Percentiles rank a stretch among this genome's conserved stretches.
Conservation (phyloP, 2,113 vertebrate species). For the Eurypyga helias region DNA sequence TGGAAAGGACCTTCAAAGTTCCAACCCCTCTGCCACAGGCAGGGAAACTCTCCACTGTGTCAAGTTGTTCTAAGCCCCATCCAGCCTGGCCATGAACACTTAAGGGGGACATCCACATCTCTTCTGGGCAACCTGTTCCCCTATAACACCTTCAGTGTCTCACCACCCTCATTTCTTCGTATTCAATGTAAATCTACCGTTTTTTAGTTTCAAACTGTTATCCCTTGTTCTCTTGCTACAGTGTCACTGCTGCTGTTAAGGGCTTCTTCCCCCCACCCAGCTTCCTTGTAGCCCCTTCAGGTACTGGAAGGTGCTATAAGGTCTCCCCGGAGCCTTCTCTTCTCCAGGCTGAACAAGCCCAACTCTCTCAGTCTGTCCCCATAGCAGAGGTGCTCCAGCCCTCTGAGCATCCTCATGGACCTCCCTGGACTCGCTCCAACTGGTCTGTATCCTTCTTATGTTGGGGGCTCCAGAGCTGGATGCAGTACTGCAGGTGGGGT, state of each 20-base stretch:
- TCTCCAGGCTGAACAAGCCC: neutral
- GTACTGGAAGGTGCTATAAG: neutral
- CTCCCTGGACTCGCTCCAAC: neutral
- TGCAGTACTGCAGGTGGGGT: neutral
- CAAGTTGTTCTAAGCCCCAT: neutral
- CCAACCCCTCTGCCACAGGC: accelerated
- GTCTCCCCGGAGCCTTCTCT: neutral
- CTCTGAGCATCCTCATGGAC: accelerated
- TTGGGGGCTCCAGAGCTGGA: neutral
- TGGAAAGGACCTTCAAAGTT: neutral
- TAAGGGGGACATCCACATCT: neutral
- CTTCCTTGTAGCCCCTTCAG: too few species aligned
- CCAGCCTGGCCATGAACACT: neutral
- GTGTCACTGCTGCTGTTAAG: too few species aligned
- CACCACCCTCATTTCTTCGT: neutral
- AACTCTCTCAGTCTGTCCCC: neutral
- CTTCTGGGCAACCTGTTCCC: neutral
- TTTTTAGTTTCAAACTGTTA: neutral
- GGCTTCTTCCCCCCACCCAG: too few species aligned
- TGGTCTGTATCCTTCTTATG: neutral
- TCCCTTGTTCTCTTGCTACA: neutral
- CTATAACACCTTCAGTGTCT: neutral
- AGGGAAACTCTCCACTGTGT: neutral
- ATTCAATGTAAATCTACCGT: neutral
- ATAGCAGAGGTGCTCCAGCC: neutral